These are phyloP conservation scores for Sorex fumeus DNA, from an alignment of 2,113 vertebrate species.

Conservation along the genomic window DNA sequence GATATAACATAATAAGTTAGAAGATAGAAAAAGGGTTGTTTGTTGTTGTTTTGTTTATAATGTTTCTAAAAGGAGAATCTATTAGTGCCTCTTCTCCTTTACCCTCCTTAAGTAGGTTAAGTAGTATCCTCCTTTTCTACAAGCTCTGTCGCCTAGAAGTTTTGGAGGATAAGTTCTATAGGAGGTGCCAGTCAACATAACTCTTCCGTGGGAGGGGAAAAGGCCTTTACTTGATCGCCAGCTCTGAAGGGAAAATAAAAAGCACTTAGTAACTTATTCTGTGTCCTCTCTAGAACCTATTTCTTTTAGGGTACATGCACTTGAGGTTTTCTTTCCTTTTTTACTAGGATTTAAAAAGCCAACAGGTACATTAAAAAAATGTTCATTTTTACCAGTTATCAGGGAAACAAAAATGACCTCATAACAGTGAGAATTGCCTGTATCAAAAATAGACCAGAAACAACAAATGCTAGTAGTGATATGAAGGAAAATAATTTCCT, in stretches of 20 bases:
- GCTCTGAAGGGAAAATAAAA: neutral
- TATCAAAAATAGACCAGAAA: too few species aligned
- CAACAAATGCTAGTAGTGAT: too few species aligned
- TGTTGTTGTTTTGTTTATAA: neutral
- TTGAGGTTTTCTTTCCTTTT: neutral
- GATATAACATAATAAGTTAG: conserved; percentile 15
- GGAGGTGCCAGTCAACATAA: neutral
- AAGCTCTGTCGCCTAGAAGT: neutral
- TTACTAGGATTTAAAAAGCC: conserved; percentile 35
- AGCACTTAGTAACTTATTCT: conserved; percentile 10
- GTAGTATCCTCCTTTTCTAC: neutral
- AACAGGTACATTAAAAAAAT: too few species aligned
- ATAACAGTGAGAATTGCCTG: too few species aligned
- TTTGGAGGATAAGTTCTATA: neutral
- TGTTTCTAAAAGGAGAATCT: conserved; percentile 23
- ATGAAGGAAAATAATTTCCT: too few species aligned
- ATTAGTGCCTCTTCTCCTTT: conserved; percentile 13
- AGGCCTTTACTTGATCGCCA: neutral
- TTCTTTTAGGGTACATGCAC: neutral
- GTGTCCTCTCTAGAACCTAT: neutral
- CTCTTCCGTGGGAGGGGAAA: neutral
- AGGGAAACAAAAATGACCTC: too few species aligned
- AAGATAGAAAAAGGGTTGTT: conserved; percentile 9
- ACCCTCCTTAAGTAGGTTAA: neutral
- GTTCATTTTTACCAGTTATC: too few species aligned